Evolutionary conservation across 2,888 invertebrate genomes (phyloP).

Genomic region (Arenicola marina): DNA sequence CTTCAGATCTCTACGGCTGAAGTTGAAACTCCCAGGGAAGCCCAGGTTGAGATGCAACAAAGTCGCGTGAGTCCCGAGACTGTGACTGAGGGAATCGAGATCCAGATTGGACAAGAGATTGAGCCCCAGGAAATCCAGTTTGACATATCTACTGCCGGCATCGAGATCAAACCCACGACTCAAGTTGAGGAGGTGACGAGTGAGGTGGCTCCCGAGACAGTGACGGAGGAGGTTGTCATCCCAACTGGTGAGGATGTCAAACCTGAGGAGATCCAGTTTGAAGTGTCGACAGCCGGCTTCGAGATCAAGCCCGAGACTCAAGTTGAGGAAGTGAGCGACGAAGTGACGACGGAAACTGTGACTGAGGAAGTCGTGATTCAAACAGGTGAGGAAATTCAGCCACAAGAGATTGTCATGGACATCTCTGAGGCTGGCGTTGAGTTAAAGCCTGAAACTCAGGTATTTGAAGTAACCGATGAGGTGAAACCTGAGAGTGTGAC

Average conservation of each 20-base stretch:
- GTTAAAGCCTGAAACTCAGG: conserved; percentile 8
- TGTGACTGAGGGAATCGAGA: conserved; percentile 7
- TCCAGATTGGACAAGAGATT: conserved; percentile 6
- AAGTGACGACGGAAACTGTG: conserved; percentile 4
- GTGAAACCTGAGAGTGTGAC: conserved; percentile 8
- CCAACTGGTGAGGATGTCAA: conserved; percentile 4
- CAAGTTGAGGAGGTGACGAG: conserved; percentile 1
- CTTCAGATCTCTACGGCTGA: conserved; percentile 10
- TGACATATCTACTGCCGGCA: conserved; percentile 9
- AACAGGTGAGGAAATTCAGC: conserved; percentile 6
- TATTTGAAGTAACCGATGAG: neutral
- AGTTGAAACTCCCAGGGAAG: conserved; percentile 2
- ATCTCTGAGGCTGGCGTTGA: conserved; percentile 7
- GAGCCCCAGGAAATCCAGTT: conserved; percentile 1
- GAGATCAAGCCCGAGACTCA: conserved; percentile 4
- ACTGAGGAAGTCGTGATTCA: conserved; percentile 6
- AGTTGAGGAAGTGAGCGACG: neutral
- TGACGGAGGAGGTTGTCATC: conserved; percentile 3
- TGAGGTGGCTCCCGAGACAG: conserved; percentile 8
- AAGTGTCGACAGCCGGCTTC: neutral
- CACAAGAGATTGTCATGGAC: conserved; percentile 6
- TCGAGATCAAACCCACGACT: conserved; percentile 6
- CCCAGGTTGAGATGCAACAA: neutral
- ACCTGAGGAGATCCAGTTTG: conserved; percentile 7
- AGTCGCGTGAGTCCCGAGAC: conserved; percentile 1